Percentiles rank a stretch among this genome's conserved stretches.
These are phyloP conservation scores for Sitta carolinensis DNA, from an alignment of 2,797 vertebrate species.

Conservation along the genomic window DNA sequence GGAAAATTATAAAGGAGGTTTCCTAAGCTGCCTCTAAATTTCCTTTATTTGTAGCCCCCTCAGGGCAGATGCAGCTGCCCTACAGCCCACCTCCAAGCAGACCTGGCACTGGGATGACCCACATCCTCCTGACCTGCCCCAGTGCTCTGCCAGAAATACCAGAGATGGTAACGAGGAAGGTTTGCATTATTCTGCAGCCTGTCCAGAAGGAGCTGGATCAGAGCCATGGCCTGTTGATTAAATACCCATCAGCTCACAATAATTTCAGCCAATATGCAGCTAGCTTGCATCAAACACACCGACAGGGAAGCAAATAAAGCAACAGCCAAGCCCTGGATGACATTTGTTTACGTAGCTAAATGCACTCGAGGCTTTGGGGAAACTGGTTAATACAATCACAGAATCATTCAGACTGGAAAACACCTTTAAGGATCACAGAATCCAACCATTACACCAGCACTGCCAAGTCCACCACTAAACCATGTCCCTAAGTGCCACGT, in stretches of 20 bases:
- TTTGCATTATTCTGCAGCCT: not conserved
- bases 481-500: not conserved
- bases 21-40: not conserved
- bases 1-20: not conserved
- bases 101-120: not conserved
- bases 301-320: constrained; percentile 26
- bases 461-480: not conserved
- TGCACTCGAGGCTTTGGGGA: not conserved
- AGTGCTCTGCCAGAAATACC: not conserved
- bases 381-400: not conserved
- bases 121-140: not conserved
- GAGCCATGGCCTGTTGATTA: constrained; percentile 18
- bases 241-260: not conserved
- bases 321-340: not conserved
- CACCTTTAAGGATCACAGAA: not conserved
- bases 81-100: not conserved
- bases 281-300: not conserved
- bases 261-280: constrained; percentile 6
- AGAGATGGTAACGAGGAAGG: not conserved
- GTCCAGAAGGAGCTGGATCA: constrained; percentile 41
- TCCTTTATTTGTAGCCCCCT: not conserved
- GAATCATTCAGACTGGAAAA: not conserved
- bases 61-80: not conserved
- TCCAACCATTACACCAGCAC: not conserved
- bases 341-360: not conserved